These are phyloP conservation scores for Hydrozoanthus gracilis DNA, from an alignment of 92 coral and sea anemone genomes.

Conservation along the genomic window DNA sequence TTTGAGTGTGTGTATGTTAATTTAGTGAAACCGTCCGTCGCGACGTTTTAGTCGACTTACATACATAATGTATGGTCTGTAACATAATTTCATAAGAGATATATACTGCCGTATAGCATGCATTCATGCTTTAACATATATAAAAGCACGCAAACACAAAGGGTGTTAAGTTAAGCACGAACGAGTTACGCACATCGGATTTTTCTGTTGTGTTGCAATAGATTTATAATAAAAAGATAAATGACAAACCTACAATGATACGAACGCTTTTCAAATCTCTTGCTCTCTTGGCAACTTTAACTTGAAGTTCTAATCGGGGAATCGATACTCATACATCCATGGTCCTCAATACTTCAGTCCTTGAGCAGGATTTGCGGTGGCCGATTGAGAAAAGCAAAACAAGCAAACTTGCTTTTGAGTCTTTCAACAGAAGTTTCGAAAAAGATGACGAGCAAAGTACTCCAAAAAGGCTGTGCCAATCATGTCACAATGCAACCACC, in stretches of 20 bases:
- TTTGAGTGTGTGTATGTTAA: too few relatives aligned
- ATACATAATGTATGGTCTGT: too few relatives aligned
- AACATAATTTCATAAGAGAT: too few relatives aligned
- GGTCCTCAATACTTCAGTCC: neutral
- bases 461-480: conserved; percentile 11
- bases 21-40: too few relatives aligned
- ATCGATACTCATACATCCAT: neutral
- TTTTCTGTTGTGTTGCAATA: neutral
- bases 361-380: conserved; percentile 37
- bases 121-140: too few relatives aligned
- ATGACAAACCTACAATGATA: neutral
- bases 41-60: too few relatives aligned
- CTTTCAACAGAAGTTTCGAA: neutral
- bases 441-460: neutral
- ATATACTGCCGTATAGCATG: too few relatives aligned
- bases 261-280: neutral
- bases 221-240: neutral
- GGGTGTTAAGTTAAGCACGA: too few relatives aligned
- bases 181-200: too few relatives aligned
- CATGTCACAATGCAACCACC: conserved; percentile 14
- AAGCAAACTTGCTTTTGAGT: neutral
- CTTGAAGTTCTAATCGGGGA: neutral
- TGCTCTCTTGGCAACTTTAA: neutral
- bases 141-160: too few relatives aligned
- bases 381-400: conserved; percentile 12